Evolutionary conservation across 2,888 invertebrate species (phyloP), one percentile per base, ranked within the genome.

Genomic region (Drosophila sordidapex): DNA sequence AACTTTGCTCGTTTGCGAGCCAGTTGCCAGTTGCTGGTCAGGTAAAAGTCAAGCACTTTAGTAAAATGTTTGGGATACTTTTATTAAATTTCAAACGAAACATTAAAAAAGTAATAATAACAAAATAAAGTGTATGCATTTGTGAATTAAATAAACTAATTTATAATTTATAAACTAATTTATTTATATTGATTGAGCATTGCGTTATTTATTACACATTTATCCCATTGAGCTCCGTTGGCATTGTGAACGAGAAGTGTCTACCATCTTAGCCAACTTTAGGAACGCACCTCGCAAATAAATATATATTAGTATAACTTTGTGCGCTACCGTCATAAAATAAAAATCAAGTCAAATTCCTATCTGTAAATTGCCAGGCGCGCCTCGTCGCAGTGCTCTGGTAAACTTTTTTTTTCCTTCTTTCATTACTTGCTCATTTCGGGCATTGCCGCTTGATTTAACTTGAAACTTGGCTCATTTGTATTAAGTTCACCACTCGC

Each of bases 391-490:
- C 58, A 58, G n/a, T 7, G 25, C 25, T 64, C n/a, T 53, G 53
- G 40, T 29, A 62, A 70, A 66, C n/a, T 52, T 66, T 61, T 64
- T 64, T 57, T 64, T 48, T 29, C 5, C 40, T 18, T 29, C 2
- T 43, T 40, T 64, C 29, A 53, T 48, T 65, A 65, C 66, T 69
- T 74, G 76, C 66, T 49, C 49, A 74, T 62, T 76, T 66, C 56
- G 75, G 69, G 69, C 66, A 81, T 79, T 82, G 83, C 77, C 80
- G 81, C 83, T 83, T 87, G 87, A 90, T 88, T 87, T 87, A 87
- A 89, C 90, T 89, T 86, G 81, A 89, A 87, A 84, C 85, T 82
- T 75, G 82, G 73, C 85, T 89, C 86, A 90, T 87, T 87, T 87
- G 86, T 90, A 90, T 83, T 86, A 88, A 90, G 89, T 90, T 85